phyloP scores from a whole-genome alignment of 2,888 invertebrate genomes.

The Mesochorus sp. region DNA sequence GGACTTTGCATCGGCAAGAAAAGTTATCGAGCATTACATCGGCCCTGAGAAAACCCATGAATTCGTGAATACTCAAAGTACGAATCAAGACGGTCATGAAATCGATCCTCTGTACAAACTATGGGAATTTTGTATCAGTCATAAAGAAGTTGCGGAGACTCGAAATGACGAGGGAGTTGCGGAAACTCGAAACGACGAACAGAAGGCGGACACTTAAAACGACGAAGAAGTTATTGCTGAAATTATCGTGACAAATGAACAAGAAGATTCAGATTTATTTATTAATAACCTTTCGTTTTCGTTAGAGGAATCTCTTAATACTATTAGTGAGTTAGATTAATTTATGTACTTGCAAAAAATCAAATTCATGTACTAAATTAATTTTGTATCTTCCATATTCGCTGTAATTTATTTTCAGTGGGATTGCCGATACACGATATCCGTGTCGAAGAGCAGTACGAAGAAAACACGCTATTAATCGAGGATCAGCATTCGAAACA shows the following conservation, averaged over 20 bases:
- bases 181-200: no score
- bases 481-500: background rate
- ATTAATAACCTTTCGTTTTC: background rate
- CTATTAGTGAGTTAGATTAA: background rate
- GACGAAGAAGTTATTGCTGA: background rate
- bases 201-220: background rate
- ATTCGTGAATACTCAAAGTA: background rate
- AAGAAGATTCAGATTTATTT: background rate
- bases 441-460: background rate
- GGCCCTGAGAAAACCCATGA: conserved; percentile 12
- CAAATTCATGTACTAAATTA: background rate
- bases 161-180: background rate
- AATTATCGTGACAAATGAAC: background rate
- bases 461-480: no score
- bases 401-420: background rate
- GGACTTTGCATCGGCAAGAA: no score
- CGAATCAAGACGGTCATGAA: background rate
- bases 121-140: background rate
- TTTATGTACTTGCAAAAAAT: background rate
- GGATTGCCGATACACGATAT: background rate
- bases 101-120: background rate
- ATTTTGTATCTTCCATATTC: background rate
- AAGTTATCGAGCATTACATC: conserved; percentile 40
- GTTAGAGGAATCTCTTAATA: background rate
- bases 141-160: background rate